A percentile compares a stretch with the other conserved stretches of the same genome.
phyloP scores from a whole-genome alignment of 1,140 invertebrate species.

The Stegodyphus mimosarum region DNA sequence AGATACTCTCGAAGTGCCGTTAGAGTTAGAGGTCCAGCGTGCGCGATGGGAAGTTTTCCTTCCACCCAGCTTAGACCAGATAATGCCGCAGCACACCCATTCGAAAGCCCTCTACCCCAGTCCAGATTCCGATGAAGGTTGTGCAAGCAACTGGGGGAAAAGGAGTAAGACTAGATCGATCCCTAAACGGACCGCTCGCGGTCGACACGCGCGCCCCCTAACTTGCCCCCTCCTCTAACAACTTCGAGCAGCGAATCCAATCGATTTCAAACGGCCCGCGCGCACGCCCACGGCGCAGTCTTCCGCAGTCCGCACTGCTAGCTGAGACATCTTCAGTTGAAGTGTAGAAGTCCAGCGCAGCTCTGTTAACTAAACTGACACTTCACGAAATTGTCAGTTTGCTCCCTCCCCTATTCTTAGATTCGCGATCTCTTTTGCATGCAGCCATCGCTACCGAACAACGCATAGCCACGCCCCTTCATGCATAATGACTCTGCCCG shows the following conservation, averaged over 20 bases:
- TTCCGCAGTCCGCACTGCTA: constrained; percentile 59
- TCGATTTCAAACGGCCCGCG: constrained; percentile 39
- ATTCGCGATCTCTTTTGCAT: not conserved
- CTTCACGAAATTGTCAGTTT: not conserved
- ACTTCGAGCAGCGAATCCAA: constrained; percentile 43
- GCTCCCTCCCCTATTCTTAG: not conserved
- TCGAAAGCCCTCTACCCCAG: constrained; percentile 55
- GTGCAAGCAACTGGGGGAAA: constrained; percentile 39
- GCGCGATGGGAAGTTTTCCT: constrained; percentile 42
- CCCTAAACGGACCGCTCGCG: constrained; percentile 2
- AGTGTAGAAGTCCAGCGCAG: constrained; percentile 26
- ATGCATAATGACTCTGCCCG: not conserved
- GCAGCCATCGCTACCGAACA: constrained; percentile 14
- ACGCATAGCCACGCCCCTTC: not conserved
- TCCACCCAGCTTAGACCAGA: constrained; percentile 50
- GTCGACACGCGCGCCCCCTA: constrained; percentile 40
- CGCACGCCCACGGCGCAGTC: constrained; percentile 28
- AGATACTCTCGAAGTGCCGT: constrained; percentile 37
- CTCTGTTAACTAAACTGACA: constrained; percentile 39
- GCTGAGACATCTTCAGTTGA: constrained; percentile 15
- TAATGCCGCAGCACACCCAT: constrained; percentile 60
- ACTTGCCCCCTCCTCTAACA: constrained; percentile 7
- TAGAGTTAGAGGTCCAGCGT: constrained; percentile 45
- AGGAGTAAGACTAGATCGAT: constrained; percentile 43
- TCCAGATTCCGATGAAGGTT: constrained; percentile 52